Evolutionary conservation across 2,888 invertebrate genomes (phyloP), one percentile per base, ranked within the genome.

Genomic region (Gandaritis pyraliata): DNA sequence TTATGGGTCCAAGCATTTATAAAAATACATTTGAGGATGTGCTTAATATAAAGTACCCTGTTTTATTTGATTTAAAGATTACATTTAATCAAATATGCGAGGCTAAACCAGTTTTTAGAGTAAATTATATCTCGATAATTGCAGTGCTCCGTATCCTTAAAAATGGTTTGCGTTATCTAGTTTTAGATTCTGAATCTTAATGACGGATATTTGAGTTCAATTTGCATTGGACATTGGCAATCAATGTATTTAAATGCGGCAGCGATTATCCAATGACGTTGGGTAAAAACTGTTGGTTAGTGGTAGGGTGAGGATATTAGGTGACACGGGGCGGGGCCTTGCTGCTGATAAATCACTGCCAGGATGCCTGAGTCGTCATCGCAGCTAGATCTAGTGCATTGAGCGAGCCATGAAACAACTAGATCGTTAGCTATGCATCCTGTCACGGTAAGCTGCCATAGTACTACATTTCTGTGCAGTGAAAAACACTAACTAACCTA

Each of bases 281-380:
- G 39, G 13, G 13, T 41, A 64, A 64, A 16, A 55, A 33, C 52
- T 36, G 48, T 11, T 59, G 36, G 47, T 36, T 13, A 49, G 49
- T 63, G 61, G 62, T 58, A 60, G 61, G 59, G 64, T 69, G 65
- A 71, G 61, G 66, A 65, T 69, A 72, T 61, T 56, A 63, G 54
- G 55, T 65, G 54, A 16, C 53, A 41, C n/a, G 49, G 38, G 77
- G 78, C 77, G 69, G 77, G 65, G 68, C 53, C 12, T 55, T 48
- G 51, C 52, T 60, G 58, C 33, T 72, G 74, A 73, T 76, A 76
- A 77, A 79, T 78, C 72, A 72, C 65, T 61, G 67, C 66, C 59
- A 68, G 64, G 58, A 56, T 48, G 38, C 52, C 54, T 50, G 36
- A 61, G 51, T 61, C 52, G 51, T 48, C 61, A 69, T 61, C 48